Base-by-base conservation (phyloP, 2,113 vertebrate genomes). In the Macheiramphus alcinus region DNA sequence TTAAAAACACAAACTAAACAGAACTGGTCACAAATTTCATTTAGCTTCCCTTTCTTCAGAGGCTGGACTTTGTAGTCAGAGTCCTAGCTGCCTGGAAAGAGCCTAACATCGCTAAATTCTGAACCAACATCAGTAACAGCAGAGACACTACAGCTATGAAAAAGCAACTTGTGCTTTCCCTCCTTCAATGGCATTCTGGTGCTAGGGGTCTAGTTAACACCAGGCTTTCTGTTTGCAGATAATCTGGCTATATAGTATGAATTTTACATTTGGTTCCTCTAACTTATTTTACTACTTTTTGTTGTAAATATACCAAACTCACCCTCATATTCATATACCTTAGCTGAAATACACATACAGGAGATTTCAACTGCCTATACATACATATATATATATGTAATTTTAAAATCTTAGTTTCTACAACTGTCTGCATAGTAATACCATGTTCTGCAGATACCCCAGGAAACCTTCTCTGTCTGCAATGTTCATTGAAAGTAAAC, bases 301-400 rank as follows among this genome's bases (percentile, higher is more conserved):
- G 14, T 43, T 61, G 32, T 38, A 47, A 67, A 40, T 53, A 58
- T 47, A 59, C 50, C 25, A 21, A 58, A 63, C n/a, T 56, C 23
- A 27, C 38, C 45, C 42, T 84, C 12, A 12, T 9, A 3, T 20
- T 81, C 12, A 16, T 8, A 3, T 20, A 36, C 19, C 21, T 47
- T 17, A 56, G 43, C 52, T 70, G 32, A 88, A 86, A 84, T 7
- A 65, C 17, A 59, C 9, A 80, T 15, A 34, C 1, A 34, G 6
- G 38, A 42, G 23, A 86, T 59, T 91, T 58, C 61, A 66, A 70
- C 27, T 86, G 34, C 34, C 70, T 31, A n/a, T 11, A 38, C 27
- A 29, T 4, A 3, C 3, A 26, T 3, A 3, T 3, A 26, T 3
- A 29, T 4, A 3, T 3, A 22, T 3, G 2, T 21, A 23, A 58